Evolutionary conservation across 2,797 vertebrate genomes (phyloP).

Genomic region (Prunella strophiata): DNA sequence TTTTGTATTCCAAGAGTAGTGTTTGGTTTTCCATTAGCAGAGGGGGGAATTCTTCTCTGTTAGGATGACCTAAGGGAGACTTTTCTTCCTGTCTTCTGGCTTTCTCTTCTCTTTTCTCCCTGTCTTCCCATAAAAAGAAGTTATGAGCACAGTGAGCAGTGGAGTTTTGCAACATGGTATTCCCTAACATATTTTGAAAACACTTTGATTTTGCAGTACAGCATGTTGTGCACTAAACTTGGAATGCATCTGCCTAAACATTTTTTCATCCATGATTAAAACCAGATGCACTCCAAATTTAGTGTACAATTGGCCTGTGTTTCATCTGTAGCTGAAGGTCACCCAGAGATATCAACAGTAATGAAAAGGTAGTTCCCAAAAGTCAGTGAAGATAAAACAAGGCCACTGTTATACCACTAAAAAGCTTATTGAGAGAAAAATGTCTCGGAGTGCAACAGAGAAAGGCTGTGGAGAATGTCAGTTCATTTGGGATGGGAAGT

Average conservation of each 20-base stretch:
- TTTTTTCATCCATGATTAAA: neutral
- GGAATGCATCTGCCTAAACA: neutral
- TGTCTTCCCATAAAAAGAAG: neutral
- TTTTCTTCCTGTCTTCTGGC: neutral
- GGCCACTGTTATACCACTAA: neutral
- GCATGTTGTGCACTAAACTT: neutral
- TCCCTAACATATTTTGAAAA: neutral
- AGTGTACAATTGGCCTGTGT: neutral
- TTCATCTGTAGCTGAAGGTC: neutral
- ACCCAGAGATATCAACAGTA: neutral
- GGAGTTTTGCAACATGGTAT: neutral
- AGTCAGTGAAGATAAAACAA: neutral
- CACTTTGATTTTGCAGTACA: constrained; percentile 2
- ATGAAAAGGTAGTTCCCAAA: neutral
- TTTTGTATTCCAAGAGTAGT: neutral
- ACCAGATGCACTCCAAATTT: neutral
- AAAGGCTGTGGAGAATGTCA: neutral
- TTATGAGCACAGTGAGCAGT: neutral
- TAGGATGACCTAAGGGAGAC: neutral
- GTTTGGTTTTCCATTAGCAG: neutral
- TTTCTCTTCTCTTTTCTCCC: neutral
- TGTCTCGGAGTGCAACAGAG: neutral
- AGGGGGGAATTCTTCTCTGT: neutral
- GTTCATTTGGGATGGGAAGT: neutral
- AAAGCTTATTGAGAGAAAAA: constrained; percentile 4